phyloP scores from a whole-genome alignment of 1,140 invertebrate genomes.

The Pseudomyrmex gracilis region DNA sequence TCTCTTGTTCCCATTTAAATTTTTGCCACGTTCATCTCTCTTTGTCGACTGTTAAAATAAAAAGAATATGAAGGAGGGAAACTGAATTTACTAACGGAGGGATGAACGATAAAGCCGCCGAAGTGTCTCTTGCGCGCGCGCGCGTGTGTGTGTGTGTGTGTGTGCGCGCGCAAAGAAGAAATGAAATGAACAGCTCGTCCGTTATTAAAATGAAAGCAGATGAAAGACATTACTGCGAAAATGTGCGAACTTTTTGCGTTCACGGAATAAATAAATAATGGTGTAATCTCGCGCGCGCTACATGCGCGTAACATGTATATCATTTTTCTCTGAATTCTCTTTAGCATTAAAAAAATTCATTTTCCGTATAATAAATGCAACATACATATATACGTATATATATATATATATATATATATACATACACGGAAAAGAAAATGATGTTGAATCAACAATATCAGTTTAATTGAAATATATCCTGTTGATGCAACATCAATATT shows the following conservation, averaged over 20 bases:
- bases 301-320: neutral
- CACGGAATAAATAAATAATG: conserved; percentile 16
- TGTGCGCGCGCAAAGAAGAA: conserved; percentile 38
- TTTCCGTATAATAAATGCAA: neutral
- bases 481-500: no score
- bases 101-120: conserved; percentile 50
- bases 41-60: conserved; percentile 32
- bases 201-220: conserved; percentile 40
- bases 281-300: neutral
- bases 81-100: conserved; percentile 41
- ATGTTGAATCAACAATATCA: no score
- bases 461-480: no score
- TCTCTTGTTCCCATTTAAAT: conserved; percentile 28
- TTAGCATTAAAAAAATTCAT: conserved; percentile 12
- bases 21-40: conserved; percentile 47
- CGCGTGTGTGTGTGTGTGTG: conserved; percentile 15
- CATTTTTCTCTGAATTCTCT: conserved; percentile 20
- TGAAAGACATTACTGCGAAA: conserved; percentile 8
- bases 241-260: conserved; percentile 33
- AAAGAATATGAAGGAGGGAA: neutral
- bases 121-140: conserved; percentile 22
- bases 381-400: neutral
- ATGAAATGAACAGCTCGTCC: conserved; percentile 41
- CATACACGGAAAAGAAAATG: no score
- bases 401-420: no score